Evolutionary conservation across 2,797 vertebrate species (phyloP).

Genomic region (Sebastes taczanowskii): DNA sequence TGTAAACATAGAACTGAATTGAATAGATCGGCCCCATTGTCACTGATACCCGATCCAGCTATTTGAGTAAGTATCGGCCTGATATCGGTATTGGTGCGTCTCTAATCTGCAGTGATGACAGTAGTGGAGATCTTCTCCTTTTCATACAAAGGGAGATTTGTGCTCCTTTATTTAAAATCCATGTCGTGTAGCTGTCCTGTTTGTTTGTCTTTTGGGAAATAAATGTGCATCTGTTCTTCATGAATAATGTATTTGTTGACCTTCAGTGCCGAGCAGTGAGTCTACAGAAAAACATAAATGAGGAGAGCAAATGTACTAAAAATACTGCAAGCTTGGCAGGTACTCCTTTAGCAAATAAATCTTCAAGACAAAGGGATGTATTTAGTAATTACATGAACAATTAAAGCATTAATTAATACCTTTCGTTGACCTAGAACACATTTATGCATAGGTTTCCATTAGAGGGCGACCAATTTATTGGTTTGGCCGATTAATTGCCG

Average conservation of each 20-base stretch:
- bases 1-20: too few relatives aligned
- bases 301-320: not conserved
- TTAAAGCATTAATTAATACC: not conserved
- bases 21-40: too few relatives aligned
- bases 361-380: not conserved
- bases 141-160: not conserved
- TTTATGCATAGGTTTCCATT: not conserved
- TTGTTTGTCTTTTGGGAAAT: conserved; percentile 11
- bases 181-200: not conserved
- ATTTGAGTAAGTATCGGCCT: too few relatives aligned
- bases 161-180: not conserved
- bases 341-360: not conserved
- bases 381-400: not conserved
- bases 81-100: too few relatives aligned
- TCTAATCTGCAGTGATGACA: not conserved
- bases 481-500: too few relatives aligned
- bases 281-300: not conserved
- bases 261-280: not conserved
- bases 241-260: conserved; percentile 32
- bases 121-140: not conserved
- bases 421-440: not conserved
- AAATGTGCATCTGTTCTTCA: conserved; percentile 30
- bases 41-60: too few relatives aligned
- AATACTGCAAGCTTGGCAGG: not conserved
- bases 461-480: too few relatives aligned